Evolutionary conservation across 2,797 vertebrate species (phyloP), one percentile per base, ranked within the genome.

Genomic region (Pteronotus mesoamericanus): DNA sequence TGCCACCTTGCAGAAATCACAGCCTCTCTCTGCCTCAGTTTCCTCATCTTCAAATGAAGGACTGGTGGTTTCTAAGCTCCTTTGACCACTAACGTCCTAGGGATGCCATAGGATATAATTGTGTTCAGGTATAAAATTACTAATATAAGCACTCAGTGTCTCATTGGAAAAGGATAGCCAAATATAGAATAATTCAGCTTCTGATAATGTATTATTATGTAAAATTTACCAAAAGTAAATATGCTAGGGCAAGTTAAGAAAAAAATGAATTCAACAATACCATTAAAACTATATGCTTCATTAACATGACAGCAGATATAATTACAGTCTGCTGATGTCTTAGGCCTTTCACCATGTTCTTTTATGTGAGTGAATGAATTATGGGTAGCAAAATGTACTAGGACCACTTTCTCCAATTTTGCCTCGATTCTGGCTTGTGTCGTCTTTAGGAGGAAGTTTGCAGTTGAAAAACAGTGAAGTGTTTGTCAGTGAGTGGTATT

Each of bases 221-320:
- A 72, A 29, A 32, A 87, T 89, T 95, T 92, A 68, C 57, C 57
- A 61, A 85, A 66, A 66, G 42, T 69, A 95, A 85, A 86, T 48
- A 85, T 42, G 92, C 61, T 89, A 51, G 55, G 18, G 39, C 4
- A 15, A 37, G 29, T 79, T 86, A 16, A 92, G 75, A 24, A 93
- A 85, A 96, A 75, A 88, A 90, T 37, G 24, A 90, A 71, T 82
- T 83, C 39, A 61, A 85, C 29, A 29, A n/a, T 51, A 64, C 21
- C 24, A 64, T 61, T 93, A 44, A 57, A 96, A 77, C 42, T 61
- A 1, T 83, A 42, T 86, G 46, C 7, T 89, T 86, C 29, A 57
- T 74, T 86, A 72, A 71, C 21, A 26, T 44, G 34, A 39, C 42
- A 59, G 22, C 29, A 85, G 79, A 59, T 6, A 22, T 61, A 85